A percentile compares a stretch with the other conserved stretches of the same genome.
Evolutionary conservation across 1,140 invertebrate species (phyloP).

Genomic region (Vollenhovia emeryi): DNA sequence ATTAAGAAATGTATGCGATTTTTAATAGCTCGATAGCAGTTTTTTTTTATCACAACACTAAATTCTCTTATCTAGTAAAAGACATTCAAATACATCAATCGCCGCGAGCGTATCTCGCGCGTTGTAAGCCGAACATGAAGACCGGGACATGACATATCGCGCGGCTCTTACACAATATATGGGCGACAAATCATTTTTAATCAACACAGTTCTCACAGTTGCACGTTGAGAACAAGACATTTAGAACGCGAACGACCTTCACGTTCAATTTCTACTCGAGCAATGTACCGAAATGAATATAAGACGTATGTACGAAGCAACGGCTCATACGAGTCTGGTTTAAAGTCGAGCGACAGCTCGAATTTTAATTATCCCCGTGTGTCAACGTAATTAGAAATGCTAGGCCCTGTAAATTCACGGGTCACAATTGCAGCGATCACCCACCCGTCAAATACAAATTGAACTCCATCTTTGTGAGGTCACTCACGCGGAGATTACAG

Average conservation of each 20-base stretch:
- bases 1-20: background rate
- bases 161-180: constrained; percentile 26
- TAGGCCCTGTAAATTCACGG: background rate
- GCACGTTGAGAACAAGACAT: background rate
- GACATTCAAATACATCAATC: constrained; percentile 29
- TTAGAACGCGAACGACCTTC: constrained; percentile 12
- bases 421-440: constrained; percentile 1
- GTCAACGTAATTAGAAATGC: background rate
- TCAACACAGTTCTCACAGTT: background rate
- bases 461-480: background rate
- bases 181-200: constrained; percentile 49
- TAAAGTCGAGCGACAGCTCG: constrained; percentile 7
- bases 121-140: constrained; percentile 32
- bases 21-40: background rate
- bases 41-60: background rate
- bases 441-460: background rate
- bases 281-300: background rate
- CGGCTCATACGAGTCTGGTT: background rate
- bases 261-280: background rate
- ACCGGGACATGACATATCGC: constrained; percentile 41
- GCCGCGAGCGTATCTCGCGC: constrained; percentile 28
- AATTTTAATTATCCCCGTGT: background rate
- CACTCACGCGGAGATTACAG: constrained; percentile 51
- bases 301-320: background rate
- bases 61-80: constrained; percentile 26